Evolutionary conservation across 1,140 invertebrate species (phyloP).

Genomic region (Macrosteles quadrilineatus): DNA sequence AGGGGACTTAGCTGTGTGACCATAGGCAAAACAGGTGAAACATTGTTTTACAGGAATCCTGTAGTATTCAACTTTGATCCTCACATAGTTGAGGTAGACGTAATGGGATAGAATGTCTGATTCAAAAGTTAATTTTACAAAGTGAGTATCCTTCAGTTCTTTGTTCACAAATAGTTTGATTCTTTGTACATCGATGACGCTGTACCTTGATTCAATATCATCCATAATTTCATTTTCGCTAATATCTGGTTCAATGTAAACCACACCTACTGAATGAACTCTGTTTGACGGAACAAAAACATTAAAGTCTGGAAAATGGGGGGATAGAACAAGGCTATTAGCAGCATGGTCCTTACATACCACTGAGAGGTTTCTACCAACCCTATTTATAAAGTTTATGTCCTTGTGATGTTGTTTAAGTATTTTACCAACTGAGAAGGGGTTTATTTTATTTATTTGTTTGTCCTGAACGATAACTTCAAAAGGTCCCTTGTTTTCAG

Average conservation of each 20-base stretch:
- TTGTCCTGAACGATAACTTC: not conserved
- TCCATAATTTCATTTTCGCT: too few species aligned
- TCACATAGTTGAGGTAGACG: not conserved
- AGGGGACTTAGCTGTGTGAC: not conserved
- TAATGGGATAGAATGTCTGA: not conserved
- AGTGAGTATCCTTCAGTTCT: too few species aligned
- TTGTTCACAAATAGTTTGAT: too few species aligned
- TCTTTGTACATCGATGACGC: too few species aligned
- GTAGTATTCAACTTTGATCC: not conserved
- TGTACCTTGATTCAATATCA: too few species aligned
- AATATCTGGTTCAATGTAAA: too few species aligned
- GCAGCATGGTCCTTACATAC: not conserved
- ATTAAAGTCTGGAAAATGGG: too few species aligned
- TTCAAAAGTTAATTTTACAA: too few species aligned
- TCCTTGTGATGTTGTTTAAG: too few species aligned
- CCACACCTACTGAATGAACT: too few species aligned
- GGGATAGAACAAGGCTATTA: not conserved
- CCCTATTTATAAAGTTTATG: too few species aligned
- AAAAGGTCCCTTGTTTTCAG: slow-evolving; percentile 7
- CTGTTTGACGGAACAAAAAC: too few species aligned
- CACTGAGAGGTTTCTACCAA: not conserved
- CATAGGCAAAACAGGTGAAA: not conserved
- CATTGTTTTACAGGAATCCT: not conserved
- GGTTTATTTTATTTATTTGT: not conserved
- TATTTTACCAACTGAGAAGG: not conserved